A percentile compares a stretch with the other conserved stretches of the same genome.
Evolutionary conservation across 1,140 invertebrate species (phyloP).

Genomic region (Leptestheria dahalacensis): DNA sequence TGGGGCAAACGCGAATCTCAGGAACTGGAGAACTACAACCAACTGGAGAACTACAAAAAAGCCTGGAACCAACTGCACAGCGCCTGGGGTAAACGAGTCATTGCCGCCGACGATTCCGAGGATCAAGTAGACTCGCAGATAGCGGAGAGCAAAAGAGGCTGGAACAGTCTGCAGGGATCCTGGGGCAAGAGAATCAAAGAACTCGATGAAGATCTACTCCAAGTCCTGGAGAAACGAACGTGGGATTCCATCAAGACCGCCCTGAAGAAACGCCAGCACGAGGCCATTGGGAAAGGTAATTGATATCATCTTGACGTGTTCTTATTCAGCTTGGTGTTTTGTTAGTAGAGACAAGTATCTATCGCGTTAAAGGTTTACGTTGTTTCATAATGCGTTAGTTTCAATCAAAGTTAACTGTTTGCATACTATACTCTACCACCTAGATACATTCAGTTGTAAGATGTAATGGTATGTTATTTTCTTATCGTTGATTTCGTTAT

Average conservation of each 20-base stretch:
- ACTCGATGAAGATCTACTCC: too few species aligned
- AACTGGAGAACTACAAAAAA: conserved; percentile 19
- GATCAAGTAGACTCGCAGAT: conserved; percentile 14
- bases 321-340: too few species aligned
- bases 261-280: background rate
- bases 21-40: background rate
- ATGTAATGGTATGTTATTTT: background rate
- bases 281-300: too few species aligned
- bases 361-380: too few species aligned
- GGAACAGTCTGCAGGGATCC: conserved; percentile 20
- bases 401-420: too few species aligned
- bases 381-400: too few species aligned
- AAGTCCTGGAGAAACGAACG: too few species aligned
- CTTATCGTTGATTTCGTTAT: background rate
- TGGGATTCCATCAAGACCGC: background rate
- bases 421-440: too few species aligned
- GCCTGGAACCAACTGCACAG: conserved; percentile 21
- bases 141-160: conserved; percentile 22
- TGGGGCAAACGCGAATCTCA: background rate
- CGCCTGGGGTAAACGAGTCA: conserved; percentile 20
- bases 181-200: conserved; percentile 23
- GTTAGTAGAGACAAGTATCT: too few species aligned
- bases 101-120: conserved; percentile 10
- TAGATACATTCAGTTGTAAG: background rate
- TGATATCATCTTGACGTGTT: too few species aligned